A percentile compares a stretch with the other conserved stretches of the same genome.
These are phyloP conservation scores for Carettochelys insculpta DNA, from an alignment of 2,113 vertebrate species.

Conservation along the genomic window DNA sequence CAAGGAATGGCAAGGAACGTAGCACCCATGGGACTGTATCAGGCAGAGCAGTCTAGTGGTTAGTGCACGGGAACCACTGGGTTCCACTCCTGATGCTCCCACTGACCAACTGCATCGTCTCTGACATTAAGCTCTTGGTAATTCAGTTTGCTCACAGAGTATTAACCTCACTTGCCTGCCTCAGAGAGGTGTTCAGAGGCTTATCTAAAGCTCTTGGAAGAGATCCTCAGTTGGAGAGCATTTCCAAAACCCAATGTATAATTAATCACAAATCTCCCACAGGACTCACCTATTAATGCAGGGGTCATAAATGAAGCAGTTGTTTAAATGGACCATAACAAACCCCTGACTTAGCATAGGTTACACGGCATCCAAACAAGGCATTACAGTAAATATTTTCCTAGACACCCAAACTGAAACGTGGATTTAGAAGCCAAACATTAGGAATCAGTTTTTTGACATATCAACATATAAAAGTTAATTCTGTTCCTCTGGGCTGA, in stretches of 20 bases:
- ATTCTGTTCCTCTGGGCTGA: neutral
- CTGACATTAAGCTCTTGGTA: neutral
- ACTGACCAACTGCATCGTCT: neutral
- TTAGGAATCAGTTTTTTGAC: neutral
- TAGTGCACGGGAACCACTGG: neutral
- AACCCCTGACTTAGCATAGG: fast-evolving
- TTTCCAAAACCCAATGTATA: neutral
- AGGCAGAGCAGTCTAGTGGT: neutral
- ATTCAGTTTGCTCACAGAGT: neutral
- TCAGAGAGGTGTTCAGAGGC: neutral
- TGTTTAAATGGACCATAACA: neutral
- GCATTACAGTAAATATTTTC: neutral
- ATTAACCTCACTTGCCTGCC: neutral
- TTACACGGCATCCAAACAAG: neutral
- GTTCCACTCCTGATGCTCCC: neutral
- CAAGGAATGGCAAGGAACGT: neutral
- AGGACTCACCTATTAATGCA: fast-evolving
- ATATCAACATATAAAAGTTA: fast-evolving
- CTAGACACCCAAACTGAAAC: neutral
- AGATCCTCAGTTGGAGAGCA: neutral
- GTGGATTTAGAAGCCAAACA: fast-evolving
- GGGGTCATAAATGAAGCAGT: fast-evolving
- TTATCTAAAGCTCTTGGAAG: neutral
- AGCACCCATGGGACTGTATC: neutral
- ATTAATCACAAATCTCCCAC: neutral